Percentiles rank a stretch among this genome's conserved stretches.
These are phyloP conservation scores for Hypothenemus hampei DNA, from an alignment of 1,140 invertebrate genomes.

Conservation along the genomic window DNA sequence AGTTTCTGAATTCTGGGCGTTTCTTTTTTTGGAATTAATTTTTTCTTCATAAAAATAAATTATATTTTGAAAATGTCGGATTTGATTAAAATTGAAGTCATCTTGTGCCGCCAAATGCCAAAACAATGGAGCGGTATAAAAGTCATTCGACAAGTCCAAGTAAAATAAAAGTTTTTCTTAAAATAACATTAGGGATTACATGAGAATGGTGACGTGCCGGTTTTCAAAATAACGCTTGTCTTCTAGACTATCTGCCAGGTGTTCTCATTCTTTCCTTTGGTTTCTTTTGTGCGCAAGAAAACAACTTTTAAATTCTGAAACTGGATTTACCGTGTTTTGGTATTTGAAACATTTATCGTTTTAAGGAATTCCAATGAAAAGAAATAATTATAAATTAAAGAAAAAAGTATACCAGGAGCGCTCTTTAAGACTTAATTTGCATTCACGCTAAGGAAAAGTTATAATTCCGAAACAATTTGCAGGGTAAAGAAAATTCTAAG, in stretches of 20 bases:
- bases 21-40: neutral
- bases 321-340: constrained; percentile 19
- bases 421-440: neutral
- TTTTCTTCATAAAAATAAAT: constrained; percentile 14
- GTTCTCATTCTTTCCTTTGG: constrained; percentile 8
- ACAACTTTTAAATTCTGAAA: constrained; percentile 14
- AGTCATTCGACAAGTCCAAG: constrained; percentile 7
- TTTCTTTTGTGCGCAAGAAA: constrained; percentile 1
- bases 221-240: constrained; percentile 20
- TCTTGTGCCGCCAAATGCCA: constrained; percentile 18
- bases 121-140: constrained; percentile 18
- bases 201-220: constrained; percentile 13
- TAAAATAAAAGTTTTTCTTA: constrained; percentile 22
- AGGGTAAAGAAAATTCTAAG: constrained; percentile 9
- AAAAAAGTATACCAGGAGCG: neutral
- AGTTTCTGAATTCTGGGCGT: neutral
- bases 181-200: constrained; percentile 27
- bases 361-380: too few species aligned
- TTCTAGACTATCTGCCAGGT: constrained; percentile 18
- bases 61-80: constrained; percentile 7
- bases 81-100: constrained; percentile 12
- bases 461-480: neutral
- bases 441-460: neutral
- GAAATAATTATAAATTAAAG: too few species aligned
- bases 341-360: constrained; percentile 11